Base-by-base conservation (phyloP, 2,797 vertebrate genomes). In the Cottoperca gobio region DNA sequence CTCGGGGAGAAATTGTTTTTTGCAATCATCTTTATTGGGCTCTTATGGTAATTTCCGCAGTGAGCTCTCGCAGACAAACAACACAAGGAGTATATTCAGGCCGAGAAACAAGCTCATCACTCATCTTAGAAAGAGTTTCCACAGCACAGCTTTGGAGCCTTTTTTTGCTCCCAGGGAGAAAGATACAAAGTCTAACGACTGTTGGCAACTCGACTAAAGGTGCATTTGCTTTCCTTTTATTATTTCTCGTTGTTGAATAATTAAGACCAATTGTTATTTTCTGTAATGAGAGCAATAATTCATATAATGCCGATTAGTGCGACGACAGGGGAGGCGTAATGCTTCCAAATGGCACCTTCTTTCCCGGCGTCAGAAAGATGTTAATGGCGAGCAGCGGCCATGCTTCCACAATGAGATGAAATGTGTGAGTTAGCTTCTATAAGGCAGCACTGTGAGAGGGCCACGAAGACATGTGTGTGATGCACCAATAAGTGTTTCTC, bases 211-310 rank as follows among this genome's bases (percentile, higher is more conserved):
- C 59, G 90, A 81, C 85, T 66, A 78, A 84, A 91, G 90, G 81
- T 88, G 89, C 75, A 37, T 89, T 86, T 83, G 76, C 61, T 70
- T 70, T 69, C 72, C 35, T 76, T 31, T 89, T 82, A 76, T 87
- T 86, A 73, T 88, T 84, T 73, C 86, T 86, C 65, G 16, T 84
- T 81, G 86, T 73, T 88, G 85, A 90, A 91, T 91, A 91, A 92
- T 93, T 89, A 90, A 89, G 86, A 87, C 83, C 71, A 71, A 82
- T 89, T 89, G 85, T 88, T 89, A 77, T 87, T 87, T 86, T 78
- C 85, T 59, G 67, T 91, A 91, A 93, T 88, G 86, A 90, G 57
- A n/a, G 84, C 84, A 84, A 91, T 93, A 88, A 91, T 90, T 94
- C 87, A 90, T 86, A 88, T 86, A 86, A 82, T 91, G 86, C 86